phyloP scores from a whole-genome alignment of 2,113 vertebrate species.

The Charina bottae region DNA sequence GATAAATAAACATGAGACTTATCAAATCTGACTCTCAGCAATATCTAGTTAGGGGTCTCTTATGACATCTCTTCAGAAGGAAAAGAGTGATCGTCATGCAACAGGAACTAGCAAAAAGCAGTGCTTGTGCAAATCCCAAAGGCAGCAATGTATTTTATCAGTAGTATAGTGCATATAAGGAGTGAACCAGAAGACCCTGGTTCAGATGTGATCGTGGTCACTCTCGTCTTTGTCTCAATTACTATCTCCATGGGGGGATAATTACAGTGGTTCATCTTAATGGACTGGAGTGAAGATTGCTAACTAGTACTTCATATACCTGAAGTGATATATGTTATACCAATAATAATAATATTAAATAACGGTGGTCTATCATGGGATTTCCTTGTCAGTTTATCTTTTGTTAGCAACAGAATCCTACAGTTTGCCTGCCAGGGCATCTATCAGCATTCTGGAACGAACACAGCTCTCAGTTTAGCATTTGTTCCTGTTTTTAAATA shows the following conservation, averaged over 20 bases:
- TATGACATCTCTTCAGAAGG: not conserved
- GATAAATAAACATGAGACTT: not conserved
- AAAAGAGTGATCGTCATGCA: not conserved
- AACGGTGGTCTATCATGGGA: not conserved
- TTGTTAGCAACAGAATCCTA: accelerated
- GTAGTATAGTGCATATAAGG: not conserved
- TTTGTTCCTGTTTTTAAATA: constrained; percentile 17
- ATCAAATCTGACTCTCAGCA: not conserved
- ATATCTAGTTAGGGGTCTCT: not conserved
- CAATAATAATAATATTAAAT: not conserved
- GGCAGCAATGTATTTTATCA: not conserved
- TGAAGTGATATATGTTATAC: not conserved
- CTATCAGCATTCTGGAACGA: not conserved
- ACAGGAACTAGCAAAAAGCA: not conserved
- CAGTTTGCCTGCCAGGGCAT: accelerated
- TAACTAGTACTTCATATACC: not conserved
- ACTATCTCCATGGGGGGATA: not conserved
- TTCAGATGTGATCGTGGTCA: not conserved
- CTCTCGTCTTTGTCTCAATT: not conserved
- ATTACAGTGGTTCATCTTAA: not conserved
- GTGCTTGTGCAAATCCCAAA: not conserved
- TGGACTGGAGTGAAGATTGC: not conserved
- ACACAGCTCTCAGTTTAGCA: constrained; percentile 15
- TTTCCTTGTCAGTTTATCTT: not conserved
- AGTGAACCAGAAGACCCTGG: not conserved